Percentiles rank a stretch among this genome's conserved stretches.
Conservation (phyloP, 2,888 invertebrate genomes). For the Odontomyia ornata region DNA sequence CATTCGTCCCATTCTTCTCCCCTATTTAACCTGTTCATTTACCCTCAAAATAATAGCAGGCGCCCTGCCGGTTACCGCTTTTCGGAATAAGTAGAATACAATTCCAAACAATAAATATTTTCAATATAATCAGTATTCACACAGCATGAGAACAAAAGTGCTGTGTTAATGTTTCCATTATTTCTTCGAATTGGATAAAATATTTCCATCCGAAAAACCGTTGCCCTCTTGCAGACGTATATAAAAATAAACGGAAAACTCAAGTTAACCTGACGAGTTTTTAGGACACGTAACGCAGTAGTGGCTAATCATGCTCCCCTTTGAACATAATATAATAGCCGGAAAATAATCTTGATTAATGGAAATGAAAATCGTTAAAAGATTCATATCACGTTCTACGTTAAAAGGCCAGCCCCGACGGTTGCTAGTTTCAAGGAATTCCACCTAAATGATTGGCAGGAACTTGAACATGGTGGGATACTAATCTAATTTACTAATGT, state of each 20-base stretch:
- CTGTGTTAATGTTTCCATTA: background rate
- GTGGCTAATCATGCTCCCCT: background rate
- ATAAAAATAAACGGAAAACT: background rate
- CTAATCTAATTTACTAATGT: constrained; percentile 16
- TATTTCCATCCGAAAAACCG: background rate
- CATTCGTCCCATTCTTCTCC: too few species aligned
- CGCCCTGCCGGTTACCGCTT: too few species aligned
- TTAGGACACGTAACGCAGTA: constrained; percentile 5
- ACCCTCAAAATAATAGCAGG: too few species aligned
- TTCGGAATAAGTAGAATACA: background rate
- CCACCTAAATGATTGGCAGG: background rate
- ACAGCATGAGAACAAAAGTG: background rate
- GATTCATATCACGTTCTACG: constrained; percentile 31
- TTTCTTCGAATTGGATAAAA: background rate
- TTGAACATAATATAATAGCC: background rate
- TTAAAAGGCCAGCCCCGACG: constrained; percentile 26
- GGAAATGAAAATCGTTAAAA: constrained; percentile 30
- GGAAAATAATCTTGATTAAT: constrained; percentile 18
- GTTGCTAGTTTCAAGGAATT: background rate
- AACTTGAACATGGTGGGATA: background rate
- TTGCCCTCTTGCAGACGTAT: too few species aligned
- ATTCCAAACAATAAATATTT: background rate
- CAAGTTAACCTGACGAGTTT: background rate
- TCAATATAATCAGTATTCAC: constrained; percentile 7
- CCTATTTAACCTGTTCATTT: too few species aligned